Base-by-base conservation (phyloP, 2,113 vertebrate genomes). In the Melanerpes formicivorus region DNA sequence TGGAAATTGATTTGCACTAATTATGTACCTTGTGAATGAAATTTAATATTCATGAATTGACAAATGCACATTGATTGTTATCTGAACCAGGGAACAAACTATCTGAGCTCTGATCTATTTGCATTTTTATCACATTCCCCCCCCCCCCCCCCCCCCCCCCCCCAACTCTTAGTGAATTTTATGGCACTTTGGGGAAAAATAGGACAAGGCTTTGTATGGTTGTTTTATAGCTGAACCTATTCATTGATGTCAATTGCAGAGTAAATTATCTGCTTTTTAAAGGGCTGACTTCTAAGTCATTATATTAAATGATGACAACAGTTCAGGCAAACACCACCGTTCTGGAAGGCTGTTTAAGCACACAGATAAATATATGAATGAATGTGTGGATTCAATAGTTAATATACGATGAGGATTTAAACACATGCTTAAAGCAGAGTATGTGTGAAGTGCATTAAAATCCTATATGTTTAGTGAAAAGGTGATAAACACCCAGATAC, bases 191-290 rank as follows among this genome's bases (percentile, higher is more conserved):
- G 10, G 30, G 84, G 32, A 7, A 21, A 83, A 80, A 71, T 7
- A 50, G 30, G 48, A 17, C 17, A 75, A 90, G n/a, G 10, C 32
- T 89, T 62, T 90, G 22, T 71, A 26, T 82, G 25, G 9, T 64
- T 85, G n/a, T 90, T 87, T 90, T 84, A 4, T 37, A 63, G 55
- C 1, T 89, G 74, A 55, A 74, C 23, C 40, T 90, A 26, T 60
- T 90, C 26, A 54, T 29, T 84, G 64, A 42, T 89, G 81, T 37
- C 87, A 90, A 93, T 80, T 94, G 46, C 11, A 34, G 52, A 71
- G 6, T 87, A 84, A 92, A 87, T 81, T 5, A 64, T 63, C 17
- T 83, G 22, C 25, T n/a, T 93, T 89, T 88, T 80, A 74, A 92
- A 84, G 52, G 25, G 13, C 30, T 86, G 72, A 37, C 42, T 91